Conservation (phyloP, 2,888 invertebrate species). For the Torymus texanus region DNA sequence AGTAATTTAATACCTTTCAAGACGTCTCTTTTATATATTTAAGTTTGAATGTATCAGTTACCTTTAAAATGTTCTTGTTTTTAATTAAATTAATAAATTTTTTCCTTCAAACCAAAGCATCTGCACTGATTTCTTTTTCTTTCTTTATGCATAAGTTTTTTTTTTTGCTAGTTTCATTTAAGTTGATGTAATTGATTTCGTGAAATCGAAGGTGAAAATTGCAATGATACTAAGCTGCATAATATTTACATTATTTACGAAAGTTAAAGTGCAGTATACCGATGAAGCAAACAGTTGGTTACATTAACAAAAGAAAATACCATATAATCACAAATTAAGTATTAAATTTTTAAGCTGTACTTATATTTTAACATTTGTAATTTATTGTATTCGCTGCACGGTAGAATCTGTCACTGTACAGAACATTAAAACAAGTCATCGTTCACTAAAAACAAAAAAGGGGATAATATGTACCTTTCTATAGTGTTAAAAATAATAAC, state of each 20-base stretch:
- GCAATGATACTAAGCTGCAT: slow-evolving; percentile 19
- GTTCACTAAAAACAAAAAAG: not conserved
- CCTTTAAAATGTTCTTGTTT: slow-evolving; percentile 54
- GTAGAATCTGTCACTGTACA: not conserved
- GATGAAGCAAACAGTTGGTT: not conserved
- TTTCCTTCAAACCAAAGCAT: slow-evolving; percentile 33
- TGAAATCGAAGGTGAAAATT: slow-evolving; percentile 29
- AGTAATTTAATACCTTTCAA: slow-evolving; percentile 24
- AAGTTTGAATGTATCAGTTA: slow-evolving; percentile 55
- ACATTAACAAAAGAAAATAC: not conserved
- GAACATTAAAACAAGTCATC: slow-evolving; percentile 1
- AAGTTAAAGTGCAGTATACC: slow-evolving; percentile 6
- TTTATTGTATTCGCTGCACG: not conserved
- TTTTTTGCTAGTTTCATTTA: slow-evolving; percentile 7
- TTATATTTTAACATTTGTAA: too few species aligned
- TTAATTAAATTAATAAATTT: slow-evolving; percentile 53
- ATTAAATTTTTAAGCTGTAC: too few species aligned
- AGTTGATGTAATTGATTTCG: slow-evolving; percentile 13
- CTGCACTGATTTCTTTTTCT: not conserved
- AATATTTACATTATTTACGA: slow-evolving; percentile 25
- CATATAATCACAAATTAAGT: too few species aligned
- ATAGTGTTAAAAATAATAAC: not conserved
- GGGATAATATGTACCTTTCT: not conserved
- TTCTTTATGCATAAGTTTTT: not conserved
- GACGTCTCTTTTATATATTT: slow-evolving; percentile 31